Evolutionary conservation across 2,888 invertebrate species (phyloP), one percentile per base, ranked within the genome.

Genomic region (Xanthorhoe designata): DNA sequence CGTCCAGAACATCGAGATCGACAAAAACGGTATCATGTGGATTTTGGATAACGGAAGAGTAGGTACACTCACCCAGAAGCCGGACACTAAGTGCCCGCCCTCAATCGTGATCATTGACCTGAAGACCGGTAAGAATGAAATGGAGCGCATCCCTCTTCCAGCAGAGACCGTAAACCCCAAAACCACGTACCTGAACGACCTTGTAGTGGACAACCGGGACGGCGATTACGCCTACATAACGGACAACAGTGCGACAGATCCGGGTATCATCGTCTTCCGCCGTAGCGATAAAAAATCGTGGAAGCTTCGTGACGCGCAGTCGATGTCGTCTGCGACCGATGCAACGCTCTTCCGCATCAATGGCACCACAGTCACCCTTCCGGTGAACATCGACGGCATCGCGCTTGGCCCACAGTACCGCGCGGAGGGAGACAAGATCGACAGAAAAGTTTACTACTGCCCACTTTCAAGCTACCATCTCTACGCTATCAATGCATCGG

Each of bases 1-100:
- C 78, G 96, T 97, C 24, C 96, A 96, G 83, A 96, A 96, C 75
- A 90, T 97, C 72, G 96, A 97, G 81, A 95, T 97, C 54, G 96
- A 97, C 83, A 94, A 94, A 2, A 94, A 94, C 68, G 96, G 96
- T 3, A 87, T 95, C 10, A 94, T 97, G 94, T 96, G 96, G 94
- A 94, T 95, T 38, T 92, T 96, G 56, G 96, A 96, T 73, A 95
- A 95, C 57, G 97, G 97, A 0, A 92, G 96, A 65, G 94, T 95
- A 0, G 94, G 94, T 9, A 96, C 95, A 0, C 88, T 96, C 70
- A 94, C 94, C 0, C 88, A 87, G 63, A 86, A 81, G n/a, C 94
- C 94, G 0, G 85, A 89, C 71, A 78, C 88, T 4, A 94, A 93
- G 72, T 97, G 97, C 78, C 94, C 95, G 6, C 96, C 97, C 0